Conservation (phyloP, 1,140 invertebrate species). For the Chrysomallon squamiferum region DNA sequence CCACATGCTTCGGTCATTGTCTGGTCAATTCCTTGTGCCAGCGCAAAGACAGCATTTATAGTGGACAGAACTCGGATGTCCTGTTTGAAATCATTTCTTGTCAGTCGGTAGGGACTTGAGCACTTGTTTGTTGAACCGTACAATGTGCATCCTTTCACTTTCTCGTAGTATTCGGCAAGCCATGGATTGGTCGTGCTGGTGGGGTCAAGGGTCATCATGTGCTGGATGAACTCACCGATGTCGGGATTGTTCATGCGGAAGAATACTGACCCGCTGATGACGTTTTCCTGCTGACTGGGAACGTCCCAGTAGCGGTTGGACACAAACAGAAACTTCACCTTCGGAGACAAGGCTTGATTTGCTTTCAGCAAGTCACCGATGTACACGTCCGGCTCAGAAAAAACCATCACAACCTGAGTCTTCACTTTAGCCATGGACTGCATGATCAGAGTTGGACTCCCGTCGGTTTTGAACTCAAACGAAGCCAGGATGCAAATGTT, state of each 20-base stretch:
- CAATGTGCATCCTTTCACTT: slow-evolving; percentile 36
- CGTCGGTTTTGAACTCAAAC: slow-evolving; percentile 56
- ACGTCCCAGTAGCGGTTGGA: slow-evolving; percentile 36
- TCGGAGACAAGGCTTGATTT: slow-evolving; percentile 18
- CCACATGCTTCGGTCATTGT: slow-evolving; percentile 53
- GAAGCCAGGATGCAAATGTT: slow-evolving; percentile 52
- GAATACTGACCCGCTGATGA: not conserved
- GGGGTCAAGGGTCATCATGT: slow-evolving; percentile 10
- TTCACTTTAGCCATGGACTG: slow-evolving; percentile 36
- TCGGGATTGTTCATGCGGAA: slow-evolving; percentile 20
- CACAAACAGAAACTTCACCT: slow-evolving; percentile 38
- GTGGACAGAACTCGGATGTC: slow-evolving; percentile 57
- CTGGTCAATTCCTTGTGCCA: slow-evolving; percentile 21
- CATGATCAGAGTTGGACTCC: slow-evolving; percentile 37
- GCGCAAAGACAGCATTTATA: slow-evolving; percentile 44
- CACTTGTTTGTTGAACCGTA: not conserved
- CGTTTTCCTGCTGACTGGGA: not conserved
- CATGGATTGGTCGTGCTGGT: slow-evolving; percentile 39
- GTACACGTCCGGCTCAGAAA: slow-evolving; percentile 44
- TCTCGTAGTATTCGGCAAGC: slow-evolving; percentile 52
- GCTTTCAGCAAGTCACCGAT: slow-evolving; percentile 36
- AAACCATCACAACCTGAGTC: slow-evolving; percentile 54
- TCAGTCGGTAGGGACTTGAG: not conserved
- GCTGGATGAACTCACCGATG: slow-evolving; percentile 21
- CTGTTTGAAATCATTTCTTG: slow-evolving; percentile 13